Conservation (phyloP, 2,113 vertebrate species). For the Falco punctatus region DNA sequence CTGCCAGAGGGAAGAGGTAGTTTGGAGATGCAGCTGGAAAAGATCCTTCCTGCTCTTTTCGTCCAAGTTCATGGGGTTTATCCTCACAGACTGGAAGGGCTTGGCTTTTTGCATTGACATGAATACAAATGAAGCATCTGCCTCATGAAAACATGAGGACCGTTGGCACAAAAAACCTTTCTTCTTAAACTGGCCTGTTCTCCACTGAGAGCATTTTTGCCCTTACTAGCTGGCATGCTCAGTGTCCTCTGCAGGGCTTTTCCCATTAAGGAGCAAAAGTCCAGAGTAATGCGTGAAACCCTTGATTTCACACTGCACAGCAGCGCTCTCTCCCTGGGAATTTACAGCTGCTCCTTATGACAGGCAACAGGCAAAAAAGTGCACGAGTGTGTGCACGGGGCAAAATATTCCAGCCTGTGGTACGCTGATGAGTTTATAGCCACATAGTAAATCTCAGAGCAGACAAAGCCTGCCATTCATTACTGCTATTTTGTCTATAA, state of each 20-base stretch:
- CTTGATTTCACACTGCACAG: background rate
- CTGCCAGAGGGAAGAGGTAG: background rate
- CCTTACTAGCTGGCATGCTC: accelerated
- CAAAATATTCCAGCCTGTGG: background rate
- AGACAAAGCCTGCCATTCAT: background rate
- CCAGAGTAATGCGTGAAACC: background rate
- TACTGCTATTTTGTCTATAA: background rate
- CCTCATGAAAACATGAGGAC: background rate
- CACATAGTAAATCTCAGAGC: background rate
- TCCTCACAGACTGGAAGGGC: background rate
- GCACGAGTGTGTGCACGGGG: accelerated
- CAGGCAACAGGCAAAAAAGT: background rate
- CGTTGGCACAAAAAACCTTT: background rate
- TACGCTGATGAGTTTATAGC: background rate
- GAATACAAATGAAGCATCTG: background rate
- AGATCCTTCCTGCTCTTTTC: background rate
- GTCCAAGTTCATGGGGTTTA: background rate
- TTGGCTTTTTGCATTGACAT: background rate
- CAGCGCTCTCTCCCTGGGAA: background rate
- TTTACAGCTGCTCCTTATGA: background rate
- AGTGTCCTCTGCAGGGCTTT: background rate
- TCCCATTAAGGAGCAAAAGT: background rate
- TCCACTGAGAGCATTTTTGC: background rate
- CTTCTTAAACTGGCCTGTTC: background rate
- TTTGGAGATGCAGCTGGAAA: background rate